phyloP scores from a whole-genome alignment of 2,113 vertebrate species.

The Gallinago paraguaiae region DNA sequence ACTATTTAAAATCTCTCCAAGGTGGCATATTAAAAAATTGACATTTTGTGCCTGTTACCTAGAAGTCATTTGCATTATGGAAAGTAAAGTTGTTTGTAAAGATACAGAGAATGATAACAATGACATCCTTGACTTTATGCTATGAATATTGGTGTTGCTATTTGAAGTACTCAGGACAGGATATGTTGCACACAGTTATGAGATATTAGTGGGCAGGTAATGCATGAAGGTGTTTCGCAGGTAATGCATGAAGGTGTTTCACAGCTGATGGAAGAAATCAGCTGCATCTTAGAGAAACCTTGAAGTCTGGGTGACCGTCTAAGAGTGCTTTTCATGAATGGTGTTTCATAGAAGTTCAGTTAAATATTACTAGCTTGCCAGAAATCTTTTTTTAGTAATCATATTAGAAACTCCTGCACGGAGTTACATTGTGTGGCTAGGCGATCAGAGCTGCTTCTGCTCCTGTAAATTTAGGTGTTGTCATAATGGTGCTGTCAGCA shows the following conservation, averaged over 20 bases:
- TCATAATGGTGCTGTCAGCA: neutral
- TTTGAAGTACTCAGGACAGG: neutral
- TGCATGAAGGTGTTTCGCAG: neutral
- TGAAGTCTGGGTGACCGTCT: neutral
- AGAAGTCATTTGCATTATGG: neutral
- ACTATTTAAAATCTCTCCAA: neutral
- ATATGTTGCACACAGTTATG: neutral
- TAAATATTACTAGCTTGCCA: neutral
- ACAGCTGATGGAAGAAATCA: neutral
- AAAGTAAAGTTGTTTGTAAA: neutral
- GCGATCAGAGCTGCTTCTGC: rapidly evolving
- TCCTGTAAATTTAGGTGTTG: neutral
- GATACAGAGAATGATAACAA: neutral
- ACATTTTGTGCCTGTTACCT: neutral
- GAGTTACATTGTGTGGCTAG: neutral
- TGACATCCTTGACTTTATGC: neutral
- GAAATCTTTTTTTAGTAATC: neutral
- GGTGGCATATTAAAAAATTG: neutral
- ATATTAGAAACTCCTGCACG: neutral
- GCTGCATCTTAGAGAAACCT: neutral
- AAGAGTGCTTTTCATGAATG: neutral
- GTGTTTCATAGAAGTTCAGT: neutral
- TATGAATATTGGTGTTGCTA: neutral
- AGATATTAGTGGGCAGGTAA: neutral
- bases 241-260: neutral